Evolutionary conservation across 2,888 invertebrate genomes (phyloP).

Genomic region (Xestia rhomboidea): DNA sequence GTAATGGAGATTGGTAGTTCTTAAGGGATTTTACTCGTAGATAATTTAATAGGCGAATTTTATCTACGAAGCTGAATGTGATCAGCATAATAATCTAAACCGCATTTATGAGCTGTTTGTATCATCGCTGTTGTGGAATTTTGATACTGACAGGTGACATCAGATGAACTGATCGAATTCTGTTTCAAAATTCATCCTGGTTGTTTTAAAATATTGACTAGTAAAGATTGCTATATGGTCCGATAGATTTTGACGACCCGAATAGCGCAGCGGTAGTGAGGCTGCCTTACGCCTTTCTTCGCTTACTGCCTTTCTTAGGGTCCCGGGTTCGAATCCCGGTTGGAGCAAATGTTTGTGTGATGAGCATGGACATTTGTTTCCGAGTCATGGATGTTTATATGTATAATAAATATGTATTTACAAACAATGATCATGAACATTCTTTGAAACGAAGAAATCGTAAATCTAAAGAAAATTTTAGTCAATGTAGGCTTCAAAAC

Average conservation of each 20-base stretch:
- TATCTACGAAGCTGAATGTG: neutral
- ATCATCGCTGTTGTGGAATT: neutral
- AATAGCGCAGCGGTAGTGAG: too few species aligned
- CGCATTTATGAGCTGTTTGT: neutral
- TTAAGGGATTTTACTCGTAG: neutral
- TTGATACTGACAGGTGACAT: neutral
- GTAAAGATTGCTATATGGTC: too few species aligned
- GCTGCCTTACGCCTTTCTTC: too few species aligned
- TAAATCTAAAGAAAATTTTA: neutral
- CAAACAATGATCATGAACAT: too few species aligned
- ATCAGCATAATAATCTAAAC: neutral
- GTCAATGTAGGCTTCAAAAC: neutral
- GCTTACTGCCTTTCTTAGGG: too few species aligned
- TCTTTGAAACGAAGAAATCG: neutral
- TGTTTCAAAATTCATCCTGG: neutral
- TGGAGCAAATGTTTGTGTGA: too few species aligned
- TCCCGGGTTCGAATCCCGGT: too few species aligned
- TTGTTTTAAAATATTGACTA: neutral
- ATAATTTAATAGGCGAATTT: too few species aligned
- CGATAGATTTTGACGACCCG: too few species aligned
- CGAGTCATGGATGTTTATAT: too few species aligned
- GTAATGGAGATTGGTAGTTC: constrained; percentile 1
- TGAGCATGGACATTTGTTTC: too few species aligned
- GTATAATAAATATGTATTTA: too few species aligned
- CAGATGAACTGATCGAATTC: neutral